Evolutionary conservation across 2,888 invertebrate genomes (phyloP).

Genomic region (Heliconius erato): DNA sequence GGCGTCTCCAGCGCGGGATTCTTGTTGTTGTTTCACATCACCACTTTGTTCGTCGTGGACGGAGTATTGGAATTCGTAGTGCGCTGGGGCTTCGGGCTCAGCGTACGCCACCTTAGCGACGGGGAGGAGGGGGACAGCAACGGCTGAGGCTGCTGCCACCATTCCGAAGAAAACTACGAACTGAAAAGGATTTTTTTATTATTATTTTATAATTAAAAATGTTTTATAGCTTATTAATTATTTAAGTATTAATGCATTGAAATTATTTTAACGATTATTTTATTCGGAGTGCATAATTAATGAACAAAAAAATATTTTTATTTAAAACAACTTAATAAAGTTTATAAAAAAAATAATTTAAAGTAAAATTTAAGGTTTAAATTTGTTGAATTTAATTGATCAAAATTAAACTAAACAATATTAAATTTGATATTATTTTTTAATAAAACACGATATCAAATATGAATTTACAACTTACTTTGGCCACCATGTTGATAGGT

Average conservation of each 20-base stretch:
- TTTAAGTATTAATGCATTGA: background rate
- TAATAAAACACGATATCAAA: background rate
- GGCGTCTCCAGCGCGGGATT: conserved; percentile 74
- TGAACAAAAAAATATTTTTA: background rate
- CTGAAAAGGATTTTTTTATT: conserved; percentile 21
- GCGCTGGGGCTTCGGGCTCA: conserved; percentile 71
- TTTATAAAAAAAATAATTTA: too few relatives aligned
- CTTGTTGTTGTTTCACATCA: conserved; percentile 81
- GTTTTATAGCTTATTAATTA: background rate
- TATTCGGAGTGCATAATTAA: background rate
- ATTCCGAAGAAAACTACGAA: conserved; percentile 73
- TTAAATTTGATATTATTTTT: background rate
- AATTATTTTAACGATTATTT: background rate
- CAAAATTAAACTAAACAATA: too few relatives aligned
- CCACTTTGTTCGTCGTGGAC: conserved; percentile 78
- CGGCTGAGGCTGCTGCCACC: conserved; percentile 59
- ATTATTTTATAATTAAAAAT: background rate
- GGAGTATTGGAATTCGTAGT: conserved; percentile 79
- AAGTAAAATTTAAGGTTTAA: too few relatives aligned
- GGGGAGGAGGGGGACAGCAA: conserved; percentile 61
- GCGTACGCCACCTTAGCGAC: conserved; percentile 69
- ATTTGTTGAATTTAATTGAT: too few relatives aligned
- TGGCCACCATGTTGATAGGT: conserved; percentile 76
- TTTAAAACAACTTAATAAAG: background rate
- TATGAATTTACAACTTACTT: conserved; percentile 67